Evolutionary conservation across 1,140 invertebrate species (phyloP), one percentile per base, ranked within the genome.

Genomic region (Cylas formicarius): DNA sequence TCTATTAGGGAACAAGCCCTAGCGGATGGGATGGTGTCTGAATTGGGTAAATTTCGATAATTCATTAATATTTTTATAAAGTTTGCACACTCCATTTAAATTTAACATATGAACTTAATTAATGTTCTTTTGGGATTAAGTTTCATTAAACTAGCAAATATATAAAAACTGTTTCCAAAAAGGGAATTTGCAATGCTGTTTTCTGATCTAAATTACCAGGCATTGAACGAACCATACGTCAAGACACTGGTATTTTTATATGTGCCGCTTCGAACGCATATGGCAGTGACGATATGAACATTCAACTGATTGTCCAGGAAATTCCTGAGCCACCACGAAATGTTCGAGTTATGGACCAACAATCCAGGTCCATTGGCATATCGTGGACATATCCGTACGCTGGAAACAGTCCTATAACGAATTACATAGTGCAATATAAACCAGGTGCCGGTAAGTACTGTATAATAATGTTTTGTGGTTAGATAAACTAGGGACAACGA

Each of bases 221-320:
- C 22, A 85, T 96, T 36, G 72, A 82, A 36, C 81, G 84, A 50
- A 90, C 88, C 2, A 84, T 85, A 46, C 72, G 88, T 22, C 82
- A 85, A 54, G 92, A 96, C 67, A 90, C 89, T 2, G 89, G 86
- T 4, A 78, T 86, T 33, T 86, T 94, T 63, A 85, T 87, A 14
- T 97, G 92, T 67, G 72, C 80, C 36, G 89, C 88, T 1, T 82
- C 80, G 41, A 97, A 96, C 69, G 74, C 81, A 28, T 90, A 91
- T 58, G 92, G 92, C 14, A 81, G 84, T 54, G 91, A 95, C 58
- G 83, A 92, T 62, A 89, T 91, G 76, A 82, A 81, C 16, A 90
- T 93, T 61, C 84, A 90, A 57, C 73, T 97, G 7, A 83, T 89
- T 33, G 87, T 96, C 7, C 89, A 94, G 80, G 91, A 80, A 69